Percentiles rank a stretch among this genome's conserved stretches.
phyloP scores from a whole-genome alignment of 2,113 vertebrate genomes.

The Thunnus thynnus region DNA sequence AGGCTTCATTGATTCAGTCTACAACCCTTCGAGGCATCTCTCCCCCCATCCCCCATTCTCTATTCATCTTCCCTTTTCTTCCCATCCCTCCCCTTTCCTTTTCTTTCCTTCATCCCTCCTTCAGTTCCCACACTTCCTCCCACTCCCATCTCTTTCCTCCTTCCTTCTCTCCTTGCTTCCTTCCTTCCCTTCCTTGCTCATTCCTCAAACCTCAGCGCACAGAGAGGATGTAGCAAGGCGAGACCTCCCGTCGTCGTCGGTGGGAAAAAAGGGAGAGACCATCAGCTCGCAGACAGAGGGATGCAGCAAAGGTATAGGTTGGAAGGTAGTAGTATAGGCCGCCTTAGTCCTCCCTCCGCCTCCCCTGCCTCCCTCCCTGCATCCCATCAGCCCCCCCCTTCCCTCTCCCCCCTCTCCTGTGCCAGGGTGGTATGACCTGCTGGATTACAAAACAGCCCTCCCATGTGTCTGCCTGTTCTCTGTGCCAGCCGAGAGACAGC shows the following conservation, averaged over 20 bases:
- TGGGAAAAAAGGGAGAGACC: constrained; percentile 81
- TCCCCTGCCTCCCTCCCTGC: constrained; percentile 45
- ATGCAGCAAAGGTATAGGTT: constrained; percentile 76
- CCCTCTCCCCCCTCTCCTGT: constrained; percentile 47
- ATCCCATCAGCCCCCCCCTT: constrained; percentile 44
- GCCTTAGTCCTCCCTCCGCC: constrained; percentile 41
- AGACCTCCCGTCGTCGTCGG: constrained; percentile 72
- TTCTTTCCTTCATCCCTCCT: constrained; percentile 42
- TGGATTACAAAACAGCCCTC: constrained; percentile 93
- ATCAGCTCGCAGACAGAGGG: constrained; percentile 78
- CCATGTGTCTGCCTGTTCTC: constrained; percentile 87
- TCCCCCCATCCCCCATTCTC: constrained; percentile 11
- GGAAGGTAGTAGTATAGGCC: constrained; percentile 64
- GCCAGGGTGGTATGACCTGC: constrained; percentile 90
- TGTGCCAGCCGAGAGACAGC: constrained; percentile 86
- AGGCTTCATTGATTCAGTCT: constrained; percentile 67
- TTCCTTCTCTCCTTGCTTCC: constrained; percentile 30
- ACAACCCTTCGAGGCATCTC: constrained; percentile 55
- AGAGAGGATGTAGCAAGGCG: constrained; percentile 68
- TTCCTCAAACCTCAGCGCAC: constrained; percentile 64
- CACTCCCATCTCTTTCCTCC: constrained; percentile 15
- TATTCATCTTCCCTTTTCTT: constrained; percentile 31
- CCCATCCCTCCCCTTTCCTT: constrained; percentile 35
- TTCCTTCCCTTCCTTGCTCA: constrained; percentile 20
- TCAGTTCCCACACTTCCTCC: constrained; percentile 46